These are phyloP conservation scores for Enteromius paludinosus DNA, from an alignment of 2,797 vertebrate genomes.

Conservation along the genomic window DNA sequence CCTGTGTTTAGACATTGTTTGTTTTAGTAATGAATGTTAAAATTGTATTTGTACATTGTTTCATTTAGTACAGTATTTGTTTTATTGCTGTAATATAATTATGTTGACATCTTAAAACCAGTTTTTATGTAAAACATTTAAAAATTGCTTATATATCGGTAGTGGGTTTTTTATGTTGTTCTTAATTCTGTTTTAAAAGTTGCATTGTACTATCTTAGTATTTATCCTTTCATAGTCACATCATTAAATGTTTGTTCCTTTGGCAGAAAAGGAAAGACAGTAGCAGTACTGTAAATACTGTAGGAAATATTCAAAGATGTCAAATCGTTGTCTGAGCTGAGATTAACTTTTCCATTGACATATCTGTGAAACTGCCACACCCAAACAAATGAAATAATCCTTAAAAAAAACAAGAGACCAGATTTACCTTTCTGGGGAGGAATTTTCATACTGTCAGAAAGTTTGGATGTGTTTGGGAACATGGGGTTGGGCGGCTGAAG, in stretches of 20 bases:
- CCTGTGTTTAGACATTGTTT: not conserved
- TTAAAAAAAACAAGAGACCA: constrained; percentile 19
- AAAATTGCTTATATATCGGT: not conserved
- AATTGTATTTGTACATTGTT: not conserved
- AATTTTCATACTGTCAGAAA: constrained; percentile 36
- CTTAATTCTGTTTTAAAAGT: not conserved
- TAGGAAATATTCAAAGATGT: constrained; percentile 2
- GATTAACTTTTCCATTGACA: constrained; percentile 23
- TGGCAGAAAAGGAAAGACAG: not conserved
- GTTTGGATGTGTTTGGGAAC: constrained; percentile 11
- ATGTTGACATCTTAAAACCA: not conserved
- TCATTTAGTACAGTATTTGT: not conserved
- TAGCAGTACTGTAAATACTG: not conserved
- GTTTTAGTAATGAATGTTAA: not conserved
- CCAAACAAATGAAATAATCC: constrained; percentile 31
- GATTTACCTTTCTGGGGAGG: not conserved
- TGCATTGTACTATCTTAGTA: not conserved
- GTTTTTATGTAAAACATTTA: not conserved
- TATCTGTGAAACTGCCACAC: constrained; percentile 30
- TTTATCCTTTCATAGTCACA: not conserved
- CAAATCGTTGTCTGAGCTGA: not conserved
- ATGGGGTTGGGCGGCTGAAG: not conserved
- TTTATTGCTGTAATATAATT: not conserved
- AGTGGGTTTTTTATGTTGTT: not conserved
- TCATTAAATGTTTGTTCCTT: not conserved